Evolutionary conservation across 2,797 vertebrate genomes (phyloP), one percentile per base, ranked within the genome.

Genomic region (Diglossa cyanea): DNA sequence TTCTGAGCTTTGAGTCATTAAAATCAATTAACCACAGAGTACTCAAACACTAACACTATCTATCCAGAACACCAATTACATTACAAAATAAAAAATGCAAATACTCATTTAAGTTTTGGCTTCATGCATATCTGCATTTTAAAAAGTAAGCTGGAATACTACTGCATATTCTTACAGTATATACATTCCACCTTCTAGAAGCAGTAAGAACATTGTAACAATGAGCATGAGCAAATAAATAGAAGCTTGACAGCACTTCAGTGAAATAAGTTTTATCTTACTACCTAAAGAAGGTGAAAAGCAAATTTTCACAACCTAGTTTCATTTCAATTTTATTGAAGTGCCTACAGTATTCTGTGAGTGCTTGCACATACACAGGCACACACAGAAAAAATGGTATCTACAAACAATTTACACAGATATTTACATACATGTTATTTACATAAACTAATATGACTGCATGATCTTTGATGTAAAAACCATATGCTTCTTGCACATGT

Each of bases 341-440:
- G 62, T 95, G 92, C 84, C 95, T 96, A 94, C 88, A 91, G 18
- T 62, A 90, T 96, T 98, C 97, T 98, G 97, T 98, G 97, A 96
- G 97, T 97, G 97, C 66, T 55, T 97, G 94, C 88, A 94, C 57
- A 67, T 63, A 96, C 80, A 95, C 37, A 95, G 85, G 92, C 96
- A 97, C 73, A 2, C 96, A 98, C 97, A 98, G 97, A 98, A 97
- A 87, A 47, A 94, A 68, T 86, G 80, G 81, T 96, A 96, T 94
- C 97, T 97, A 95, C 94, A 86, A 91, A 97, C 94, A 96, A 95
- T 96, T 97, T 96, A 97, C 82, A 98, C 70, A 97, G 95, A 93
- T 96, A 97, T 93, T 96, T 96, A 97, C 97, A 97, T 95, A 97
- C 96, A 98, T 61, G 44, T 93, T 94, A 93, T 96, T 96, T 86